Percentiles rank a stretch among this genome's conserved stretches.
Conservation (phyloP, 92 coral and sea anemone genomes). For the Blastomussa wellsi region DNA sequence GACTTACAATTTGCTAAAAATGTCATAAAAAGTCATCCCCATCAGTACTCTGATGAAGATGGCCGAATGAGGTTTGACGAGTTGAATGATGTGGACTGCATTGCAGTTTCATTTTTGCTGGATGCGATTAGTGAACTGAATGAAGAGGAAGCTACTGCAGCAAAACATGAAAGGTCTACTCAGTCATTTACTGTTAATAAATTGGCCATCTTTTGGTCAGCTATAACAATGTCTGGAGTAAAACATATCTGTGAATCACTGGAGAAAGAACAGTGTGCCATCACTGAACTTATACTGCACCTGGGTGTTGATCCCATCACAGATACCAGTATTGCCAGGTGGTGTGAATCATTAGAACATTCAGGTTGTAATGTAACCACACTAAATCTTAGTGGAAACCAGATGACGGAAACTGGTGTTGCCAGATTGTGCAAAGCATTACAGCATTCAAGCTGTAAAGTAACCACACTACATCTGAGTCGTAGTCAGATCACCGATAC, state of each 20-base stretch:
- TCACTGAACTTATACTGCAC: background rate
- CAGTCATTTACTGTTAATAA: background rate
- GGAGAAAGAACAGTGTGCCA: slow-evolving; percentile 17
- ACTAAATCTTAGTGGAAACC: background rate
- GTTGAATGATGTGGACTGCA: slow-evolving; percentile 39
- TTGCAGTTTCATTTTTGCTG: slow-evolving; percentile 18
- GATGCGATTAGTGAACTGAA: slow-evolving; percentile 28
- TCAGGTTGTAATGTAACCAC: background rate
- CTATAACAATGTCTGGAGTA: slow-evolving; percentile 19
- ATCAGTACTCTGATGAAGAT: background rate
- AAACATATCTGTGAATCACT: slow-evolving; percentile 32
- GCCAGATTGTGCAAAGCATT: background rate
- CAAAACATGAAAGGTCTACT: background rate
- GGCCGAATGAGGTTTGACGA: background rate
- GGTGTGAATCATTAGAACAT: background rate
- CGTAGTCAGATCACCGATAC: background rate
- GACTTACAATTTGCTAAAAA: slow-evolving; percentile 28
- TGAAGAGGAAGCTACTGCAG: background rate
- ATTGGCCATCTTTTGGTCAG: slow-evolving; percentile 1
- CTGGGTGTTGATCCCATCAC: background rate
- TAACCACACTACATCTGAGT: background rate
- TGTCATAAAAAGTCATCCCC: background rate
- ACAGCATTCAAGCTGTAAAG: background rate
- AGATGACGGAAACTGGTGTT: background rate
- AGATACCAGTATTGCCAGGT: slow-evolving; percentile 1